Evolutionary conservation across 2,113 vertebrate species (phyloP).

Genomic region (Hippocampus barbouri): DNA sequence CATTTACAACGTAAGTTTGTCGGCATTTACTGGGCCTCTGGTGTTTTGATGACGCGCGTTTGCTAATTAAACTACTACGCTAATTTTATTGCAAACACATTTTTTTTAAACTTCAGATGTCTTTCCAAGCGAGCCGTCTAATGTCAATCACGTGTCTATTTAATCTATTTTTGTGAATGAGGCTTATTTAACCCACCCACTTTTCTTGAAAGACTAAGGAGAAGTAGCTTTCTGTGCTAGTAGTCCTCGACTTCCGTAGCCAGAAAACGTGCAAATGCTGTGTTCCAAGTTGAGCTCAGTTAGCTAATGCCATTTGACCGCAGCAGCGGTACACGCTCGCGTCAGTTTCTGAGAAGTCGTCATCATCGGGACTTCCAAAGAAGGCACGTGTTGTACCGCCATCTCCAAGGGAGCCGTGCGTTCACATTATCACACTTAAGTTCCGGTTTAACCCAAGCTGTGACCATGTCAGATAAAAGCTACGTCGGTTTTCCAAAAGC

Average conservation of each 20-base stretch:
- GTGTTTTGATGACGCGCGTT: slow-evolving; percentile 59
- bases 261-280: slow-evolving; percentile 38
- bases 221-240: slow-evolving; percentile 18
- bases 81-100: slow-evolving; percentile 9
- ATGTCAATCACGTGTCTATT: background rate
- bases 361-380: slow-evolving; percentile 50
- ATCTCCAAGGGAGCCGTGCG: background rate
- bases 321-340: slow-evolving; percentile 54
- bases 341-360: slow-evolving; percentile 62
- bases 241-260: slow-evolving; percentile 63
- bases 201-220: background rate
- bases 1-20: slow-evolving; percentile 83
- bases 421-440: background rate
- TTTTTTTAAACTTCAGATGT: background rate
- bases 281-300: slow-evolving; percentile 22
- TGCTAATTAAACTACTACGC: slow-evolving; percentile 48
- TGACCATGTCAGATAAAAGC: background rate
- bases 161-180: background rate
- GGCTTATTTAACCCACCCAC: background rate
- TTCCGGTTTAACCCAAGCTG: slow-evolving; percentile 8
- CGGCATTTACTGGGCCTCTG: slow-evolving; percentile 37
- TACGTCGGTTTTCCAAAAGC: background rate
- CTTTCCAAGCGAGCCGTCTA: background rate
- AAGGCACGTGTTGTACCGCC: slow-evolving; percentile 39
- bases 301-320: slow-evolving; percentile 46